Evolutionary conservation across 2,888 invertebrate species (phyloP).

Genomic region (Eupithecia dodoneata): DNA sequence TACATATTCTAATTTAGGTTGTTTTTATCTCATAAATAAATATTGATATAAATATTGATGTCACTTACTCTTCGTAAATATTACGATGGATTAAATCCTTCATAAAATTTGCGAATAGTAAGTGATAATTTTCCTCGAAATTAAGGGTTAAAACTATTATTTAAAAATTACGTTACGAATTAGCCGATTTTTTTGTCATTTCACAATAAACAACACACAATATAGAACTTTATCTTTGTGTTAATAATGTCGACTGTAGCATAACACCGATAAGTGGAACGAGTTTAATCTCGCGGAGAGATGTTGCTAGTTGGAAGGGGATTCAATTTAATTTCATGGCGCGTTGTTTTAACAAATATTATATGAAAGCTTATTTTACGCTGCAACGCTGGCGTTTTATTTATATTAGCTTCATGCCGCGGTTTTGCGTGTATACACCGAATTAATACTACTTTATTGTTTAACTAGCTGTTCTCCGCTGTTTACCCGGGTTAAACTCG

Average conservation of each 20-base stretch:
- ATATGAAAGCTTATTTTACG: conserved; percentile 16
- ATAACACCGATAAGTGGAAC: conserved; percentile 63
- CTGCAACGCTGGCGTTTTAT: conserved; percentile 7
- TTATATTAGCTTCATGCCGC: conserved; percentile 6
- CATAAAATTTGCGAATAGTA: too few relatives aligned
- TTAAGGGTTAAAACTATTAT: too few relatives aligned
- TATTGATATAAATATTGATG: too few relatives aligned
- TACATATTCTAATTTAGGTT: too few relatives aligned
- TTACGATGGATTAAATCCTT: too few relatives aligned
- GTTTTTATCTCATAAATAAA: too few relatives aligned
- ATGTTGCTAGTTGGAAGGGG: conserved; percentile 54
- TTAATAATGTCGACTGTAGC: conserved; percentile 14
- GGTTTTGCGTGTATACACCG: neutral
- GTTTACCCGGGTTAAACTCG: too few relatives aligned
- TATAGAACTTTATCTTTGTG: neutral
- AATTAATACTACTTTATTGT: neutral
- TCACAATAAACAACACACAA: neutral
- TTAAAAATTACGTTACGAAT: too few relatives aligned
- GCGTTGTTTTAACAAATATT: conserved; percentile 27
- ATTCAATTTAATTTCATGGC: conserved; percentile 67
- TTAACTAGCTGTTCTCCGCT: neutral
- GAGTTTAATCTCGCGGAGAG: conserved; percentile 61
- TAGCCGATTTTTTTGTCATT: neutral
- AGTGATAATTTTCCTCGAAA: too few relatives aligned
- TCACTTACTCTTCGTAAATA: too few relatives aligned